Evolutionary conservation across 2,888 invertebrate genomes (phyloP).

Genomic region (Lasius fuliginosus): DNA sequence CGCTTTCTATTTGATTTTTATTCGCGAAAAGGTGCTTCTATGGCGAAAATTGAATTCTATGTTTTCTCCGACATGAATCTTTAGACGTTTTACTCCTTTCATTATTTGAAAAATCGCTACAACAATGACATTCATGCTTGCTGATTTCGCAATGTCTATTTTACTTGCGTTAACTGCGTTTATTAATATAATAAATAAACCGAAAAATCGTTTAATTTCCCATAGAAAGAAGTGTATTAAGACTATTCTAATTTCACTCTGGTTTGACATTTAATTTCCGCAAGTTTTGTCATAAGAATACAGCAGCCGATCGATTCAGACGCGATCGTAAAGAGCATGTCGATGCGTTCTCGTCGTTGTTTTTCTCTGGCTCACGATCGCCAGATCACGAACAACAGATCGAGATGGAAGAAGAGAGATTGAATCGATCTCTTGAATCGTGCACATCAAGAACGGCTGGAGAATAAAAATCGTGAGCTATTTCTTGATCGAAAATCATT

Average conservation of each 20-base stretch:
- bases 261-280: neutral
- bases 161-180: neutral
- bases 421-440: neutral
- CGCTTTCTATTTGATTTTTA: neutral
- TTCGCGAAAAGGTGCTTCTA: no score
- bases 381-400: neutral
- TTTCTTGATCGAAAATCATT: neutral
- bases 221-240: neutral
- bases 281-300: neutral
- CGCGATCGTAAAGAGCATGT: neutral
- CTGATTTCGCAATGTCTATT: neutral
- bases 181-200: conserved; percentile 3
- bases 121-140: neutral
- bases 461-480: neutral
- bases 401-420: neutral
- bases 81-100: neutral
- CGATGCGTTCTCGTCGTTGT: neutral
- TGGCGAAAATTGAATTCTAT: neutral
- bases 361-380: neutral
- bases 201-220: neutral
- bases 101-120: neutral
- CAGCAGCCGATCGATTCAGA: neutral
- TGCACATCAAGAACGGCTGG: neutral
- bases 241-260: neutral
- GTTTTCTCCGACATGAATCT: neutral